Percentiles rank a stretch among this genome's conserved stretches.
Evolutionary conservation across 1,140 invertebrate species (phyloP).

Genomic region (Drosophila aff.): DNA sequence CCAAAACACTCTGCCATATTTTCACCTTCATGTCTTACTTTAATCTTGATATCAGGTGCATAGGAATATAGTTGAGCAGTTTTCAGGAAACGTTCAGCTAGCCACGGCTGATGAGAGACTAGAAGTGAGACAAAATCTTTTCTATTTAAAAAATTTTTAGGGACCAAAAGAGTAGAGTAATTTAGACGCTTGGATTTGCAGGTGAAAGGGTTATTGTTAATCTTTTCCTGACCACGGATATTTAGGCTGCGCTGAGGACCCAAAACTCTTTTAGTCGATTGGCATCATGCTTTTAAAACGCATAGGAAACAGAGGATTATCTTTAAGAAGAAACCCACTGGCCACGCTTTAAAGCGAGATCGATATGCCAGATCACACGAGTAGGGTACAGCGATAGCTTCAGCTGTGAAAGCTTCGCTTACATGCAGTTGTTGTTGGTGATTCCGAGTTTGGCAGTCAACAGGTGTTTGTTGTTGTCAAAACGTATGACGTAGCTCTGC

Average conservation of each 20-base stretch:
- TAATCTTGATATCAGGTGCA: too few relatives aligned
- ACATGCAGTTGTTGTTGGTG: too few relatives aligned
- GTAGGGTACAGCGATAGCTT: too few relatives aligned
- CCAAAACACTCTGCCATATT: not conserved
- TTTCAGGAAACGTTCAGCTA: not conserved
- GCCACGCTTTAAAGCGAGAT: too few relatives aligned
- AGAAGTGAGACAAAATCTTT: not conserved
- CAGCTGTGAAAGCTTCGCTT: too few relatives aligned
- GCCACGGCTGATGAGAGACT: not conserved
- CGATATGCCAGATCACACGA: too few relatives aligned
- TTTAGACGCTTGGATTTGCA: not conserved
- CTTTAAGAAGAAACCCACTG: not conserved
- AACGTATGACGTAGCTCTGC: conserved; percentile 1
- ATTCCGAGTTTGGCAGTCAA: not conserved
- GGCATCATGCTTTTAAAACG: not conserved
- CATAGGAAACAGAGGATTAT: not conserved
- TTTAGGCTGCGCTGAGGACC: not conserved
- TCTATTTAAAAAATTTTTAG: not conserved
- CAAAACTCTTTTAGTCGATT: not conserved
- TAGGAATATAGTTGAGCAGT: not conserved
- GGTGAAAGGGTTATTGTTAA: not conserved
- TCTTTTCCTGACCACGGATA: not conserved
- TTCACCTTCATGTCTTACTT: not conserved
- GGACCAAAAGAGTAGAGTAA: not conserved
- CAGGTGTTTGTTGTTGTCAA: not conserved